These are phyloP conservation scores for Prolemur simus DNA, from an alignment of 2,113 vertebrate species.

Conservation along the genomic window DNA sequence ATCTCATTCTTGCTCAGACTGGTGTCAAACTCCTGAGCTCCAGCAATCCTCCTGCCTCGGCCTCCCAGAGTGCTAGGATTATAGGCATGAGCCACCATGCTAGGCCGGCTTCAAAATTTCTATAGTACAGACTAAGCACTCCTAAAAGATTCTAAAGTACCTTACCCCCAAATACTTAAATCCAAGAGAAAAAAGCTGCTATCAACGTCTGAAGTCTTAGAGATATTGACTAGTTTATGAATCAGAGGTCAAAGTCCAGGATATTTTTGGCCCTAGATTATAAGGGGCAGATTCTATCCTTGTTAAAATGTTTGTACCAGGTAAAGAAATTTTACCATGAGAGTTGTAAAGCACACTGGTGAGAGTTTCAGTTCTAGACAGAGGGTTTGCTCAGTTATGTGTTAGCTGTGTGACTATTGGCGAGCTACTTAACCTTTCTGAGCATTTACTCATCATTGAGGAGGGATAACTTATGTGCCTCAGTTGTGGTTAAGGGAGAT, in stretches of 20 bases:
- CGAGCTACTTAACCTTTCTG: background rate
- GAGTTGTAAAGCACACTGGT: accelerated
- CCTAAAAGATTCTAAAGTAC: background rate
- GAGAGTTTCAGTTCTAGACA: background rate
- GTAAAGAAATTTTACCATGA: background rate
- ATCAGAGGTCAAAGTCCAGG: background rate
- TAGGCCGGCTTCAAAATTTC: background rate
- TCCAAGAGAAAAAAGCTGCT: background rate
- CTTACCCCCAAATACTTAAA: background rate
- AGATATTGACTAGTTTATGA: background rate
- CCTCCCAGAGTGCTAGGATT: no score
- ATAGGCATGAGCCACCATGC: no score
- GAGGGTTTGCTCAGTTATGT: accelerated
- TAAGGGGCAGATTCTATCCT: background rate
- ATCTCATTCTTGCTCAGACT: no score
- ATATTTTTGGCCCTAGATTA: background rate
- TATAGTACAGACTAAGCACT: background rate
- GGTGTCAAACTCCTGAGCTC: no score
- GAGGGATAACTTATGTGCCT: no score
- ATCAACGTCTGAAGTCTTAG: background rate
- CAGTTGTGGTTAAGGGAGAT: background rate
- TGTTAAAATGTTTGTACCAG: background rate
- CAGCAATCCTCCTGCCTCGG: no score
- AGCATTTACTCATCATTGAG: background rate
- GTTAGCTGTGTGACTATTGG: background rate